Evolutionary conservation across 2,888 invertebrate genomes (phyloP).

Genomic region (Andrena minutula): DNA sequence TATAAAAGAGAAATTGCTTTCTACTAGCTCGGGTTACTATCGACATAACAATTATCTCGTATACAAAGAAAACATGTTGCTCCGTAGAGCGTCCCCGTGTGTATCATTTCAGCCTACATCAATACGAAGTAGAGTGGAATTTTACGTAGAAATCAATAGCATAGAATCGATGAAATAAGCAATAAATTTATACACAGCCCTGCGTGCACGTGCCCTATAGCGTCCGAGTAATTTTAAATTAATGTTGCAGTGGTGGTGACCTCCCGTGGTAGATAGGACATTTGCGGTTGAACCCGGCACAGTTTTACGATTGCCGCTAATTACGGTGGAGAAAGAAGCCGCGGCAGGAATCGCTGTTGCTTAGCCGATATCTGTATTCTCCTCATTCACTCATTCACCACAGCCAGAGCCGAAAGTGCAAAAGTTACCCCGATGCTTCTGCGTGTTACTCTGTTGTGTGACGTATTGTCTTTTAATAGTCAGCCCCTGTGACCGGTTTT

Average conservation of each 20-base stretch:
- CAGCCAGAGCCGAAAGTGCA: slow-evolving; percentile 40
- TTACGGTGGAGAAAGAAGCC: slow-evolving; percentile 37
- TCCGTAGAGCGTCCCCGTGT: not conserved
- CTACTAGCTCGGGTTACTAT: not conserved
- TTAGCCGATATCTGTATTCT: slow-evolving; percentile 9
- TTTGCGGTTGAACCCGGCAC: slow-evolving; percentile 45
- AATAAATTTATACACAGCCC: slow-evolving; percentile 26
- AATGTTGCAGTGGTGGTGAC: slow-evolving; percentile 57
- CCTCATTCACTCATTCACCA: slow-evolving; percentile 4
- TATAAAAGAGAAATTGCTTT: not conserved
- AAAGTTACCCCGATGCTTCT: slow-evolving; percentile 72
- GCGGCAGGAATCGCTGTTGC: slow-evolving; percentile 18
- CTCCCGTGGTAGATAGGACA: slow-evolving; percentile 61
- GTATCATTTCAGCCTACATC: slow-evolving; percentile 7
- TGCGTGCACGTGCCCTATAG: slow-evolving; percentile 11
- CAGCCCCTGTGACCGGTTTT: slow-evolving; percentile 72
- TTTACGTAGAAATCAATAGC: slow-evolving; percentile 23
- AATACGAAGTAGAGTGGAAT: slow-evolving; percentile 3
- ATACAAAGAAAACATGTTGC: slow-evolving; percentile 3
- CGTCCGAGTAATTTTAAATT: slow-evolving; percentile 45
- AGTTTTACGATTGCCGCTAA: slow-evolving; percentile 52
- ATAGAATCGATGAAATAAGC: slow-evolving; percentile 41
- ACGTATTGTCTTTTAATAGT: slow-evolving; percentile 75
- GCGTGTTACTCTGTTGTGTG: slow-evolving; percentile 66
- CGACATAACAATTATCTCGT: slow-evolving; percentile 5